Conservation (phyloP, 1,140 invertebrate species). For the Lethocerus indicus region DNA sequence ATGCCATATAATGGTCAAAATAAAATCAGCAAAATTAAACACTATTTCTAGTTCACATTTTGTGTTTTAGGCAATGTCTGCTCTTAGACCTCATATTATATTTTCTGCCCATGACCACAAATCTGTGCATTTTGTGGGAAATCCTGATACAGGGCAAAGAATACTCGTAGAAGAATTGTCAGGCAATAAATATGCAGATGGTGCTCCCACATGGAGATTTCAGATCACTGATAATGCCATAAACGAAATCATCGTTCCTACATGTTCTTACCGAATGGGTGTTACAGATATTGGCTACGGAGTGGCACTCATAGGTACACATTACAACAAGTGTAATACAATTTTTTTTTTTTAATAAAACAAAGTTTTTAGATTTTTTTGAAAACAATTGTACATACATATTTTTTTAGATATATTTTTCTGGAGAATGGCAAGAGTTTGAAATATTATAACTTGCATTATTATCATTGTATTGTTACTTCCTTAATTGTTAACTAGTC, state of each 20-base stretch:
- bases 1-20: not conserved
- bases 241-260: slow-evolving; percentile 77
- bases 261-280: slow-evolving; percentile 91
- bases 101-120: slow-evolving; percentile 74
- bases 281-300: slow-evolving; percentile 68
- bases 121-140: slow-evolving; percentile 32
- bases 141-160: slow-evolving; percentile 15
- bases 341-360: no score
- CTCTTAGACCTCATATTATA: slow-evolving; percentile 56
- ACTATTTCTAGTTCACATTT: not conserved
- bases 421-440: no score
- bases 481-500: no score
- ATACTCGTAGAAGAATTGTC: slow-evolving; percentile 13
- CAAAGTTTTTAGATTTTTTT: no score
- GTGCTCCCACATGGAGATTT: slow-evolving; percentile 20
- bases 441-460: no score
- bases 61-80: slow-evolving; percentile 36
- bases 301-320: slow-evolving; percentile 64
- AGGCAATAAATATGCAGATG: slow-evolving; percentile 21
- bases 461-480: no score
- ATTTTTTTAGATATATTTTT: no score
- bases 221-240: slow-evolving; percentile 2
- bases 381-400: no score
- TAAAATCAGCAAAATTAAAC: slow-evolving; percentile 1
- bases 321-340: no score